Evolutionary conservation across 2,888 invertebrate genomes (phyloP), one percentile per base, ranked within the genome.

Genomic region (Metopia argyrocephala): DNA sequence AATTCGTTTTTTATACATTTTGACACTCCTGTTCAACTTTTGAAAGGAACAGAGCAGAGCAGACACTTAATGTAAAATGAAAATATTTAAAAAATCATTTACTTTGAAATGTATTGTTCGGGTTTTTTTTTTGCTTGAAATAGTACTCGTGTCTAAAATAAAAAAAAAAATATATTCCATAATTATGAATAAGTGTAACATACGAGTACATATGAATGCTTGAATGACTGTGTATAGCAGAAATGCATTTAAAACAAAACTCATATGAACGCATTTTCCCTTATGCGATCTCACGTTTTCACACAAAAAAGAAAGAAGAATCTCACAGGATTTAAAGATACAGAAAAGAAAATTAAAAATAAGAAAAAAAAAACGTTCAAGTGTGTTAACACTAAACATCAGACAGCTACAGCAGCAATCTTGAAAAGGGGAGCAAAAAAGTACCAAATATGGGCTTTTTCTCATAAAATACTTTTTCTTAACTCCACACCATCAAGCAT

Each of bases 281-380:
- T 64, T 64, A 80, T 73, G 80, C 61, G 73, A 76, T 48, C 73
- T 69, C 80, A 80, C 76, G 80, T 80, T 71, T 73, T 7, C 59
- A 38, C 9, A 9, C 3, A 38, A 38, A 15, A 38, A 38, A 15
- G 6, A 38, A 38, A 12, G n/a, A 23, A 59, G 73, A 80, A 80
- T 80, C 80, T 80, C 80, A 12, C 15, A 65, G 80, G 80, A 80
- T 80, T 80, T 12, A 3, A 59, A 69, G 59, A 48, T 57, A 21
- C 7, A 31, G 31, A 54, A 66, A 31, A 56, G 2, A n/a, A 15
- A 7, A 27, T 28, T 56, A 73, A 48, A 69, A 31, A 56, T 3
- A n/a, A 15, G 12, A 27, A 28, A 62, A 73, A 48, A 69, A n/a
- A n/a, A n/a, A n/a, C n/a, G n/a, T n/a, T 69, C 28, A 73, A 59